A percentile compares a stretch with the other conserved stretches of the same genome.
These are phyloP conservation scores for Athetis lepigone DNA, from an alignment of 2,888 invertebrate species.

Conservation along the genomic window DNA sequence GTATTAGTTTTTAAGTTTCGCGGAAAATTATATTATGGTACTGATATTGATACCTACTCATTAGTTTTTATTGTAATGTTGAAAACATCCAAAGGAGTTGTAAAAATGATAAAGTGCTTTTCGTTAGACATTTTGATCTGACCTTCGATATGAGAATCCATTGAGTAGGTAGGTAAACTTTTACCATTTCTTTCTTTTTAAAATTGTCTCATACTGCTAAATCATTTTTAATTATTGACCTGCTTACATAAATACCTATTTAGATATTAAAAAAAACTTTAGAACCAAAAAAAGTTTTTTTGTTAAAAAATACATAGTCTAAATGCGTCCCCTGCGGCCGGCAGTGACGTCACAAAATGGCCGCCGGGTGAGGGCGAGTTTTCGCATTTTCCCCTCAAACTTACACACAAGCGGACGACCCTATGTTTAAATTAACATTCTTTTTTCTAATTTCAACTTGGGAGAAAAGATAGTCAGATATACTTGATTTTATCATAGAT, in stretches of 20 bases:
- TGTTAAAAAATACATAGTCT: conserved; percentile 39
- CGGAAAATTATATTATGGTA: conserved; percentile 57
- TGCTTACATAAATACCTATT: background rate
- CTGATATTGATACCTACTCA: conserved; percentile 21
- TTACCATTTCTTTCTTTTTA: background rate
- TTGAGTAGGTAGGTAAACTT: background rate
- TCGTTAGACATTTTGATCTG: background rate
- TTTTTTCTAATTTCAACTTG: conserved; percentile 31
- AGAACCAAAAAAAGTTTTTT: conserved; percentile 2
- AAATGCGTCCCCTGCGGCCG: conserved; percentile 79
- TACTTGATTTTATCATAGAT: conserved; percentile 26
- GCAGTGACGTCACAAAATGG: conserved; percentile 88
- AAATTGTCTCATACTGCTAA: background rate
- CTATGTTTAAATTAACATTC: conserved; percentile 53
- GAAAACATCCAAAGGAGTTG: conserved; percentile 9
- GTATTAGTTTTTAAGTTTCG: conserved; percentile 68
- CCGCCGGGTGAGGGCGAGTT: conserved; percentile 84
- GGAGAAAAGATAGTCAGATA: conserved; percentile 10
- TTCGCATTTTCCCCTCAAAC: conserved; percentile 87
- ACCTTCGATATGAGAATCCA: background rate
- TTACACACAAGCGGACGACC: conserved; percentile 70
- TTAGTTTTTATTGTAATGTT: conserved; percentile 30
- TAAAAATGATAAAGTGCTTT: conserved; percentile 30
- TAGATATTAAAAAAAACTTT: background rate
- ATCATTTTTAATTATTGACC: background rate